A percentile compares a stretch with the other conserved stretches of the same genome.
Conservation (phyloP, 2,797 vertebrate genomes). For the Corythornis leucogaster region DNA sequence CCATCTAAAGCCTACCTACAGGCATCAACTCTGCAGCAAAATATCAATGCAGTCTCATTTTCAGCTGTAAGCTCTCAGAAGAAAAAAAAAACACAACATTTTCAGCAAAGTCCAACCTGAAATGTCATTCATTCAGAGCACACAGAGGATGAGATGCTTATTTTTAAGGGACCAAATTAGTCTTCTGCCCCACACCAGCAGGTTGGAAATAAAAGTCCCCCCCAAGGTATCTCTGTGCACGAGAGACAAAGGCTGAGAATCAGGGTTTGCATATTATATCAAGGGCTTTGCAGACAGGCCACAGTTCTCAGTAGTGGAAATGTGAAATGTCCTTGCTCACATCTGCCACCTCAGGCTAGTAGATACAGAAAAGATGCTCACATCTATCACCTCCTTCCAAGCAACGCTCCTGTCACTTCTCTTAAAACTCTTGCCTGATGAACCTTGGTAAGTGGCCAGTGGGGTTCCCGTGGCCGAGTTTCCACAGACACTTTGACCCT, state of each 20-base stretch:
- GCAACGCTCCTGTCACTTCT: not conserved
- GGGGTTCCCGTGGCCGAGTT: fast-evolving
- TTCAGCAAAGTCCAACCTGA: not conserved
- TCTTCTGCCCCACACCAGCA: not conserved
- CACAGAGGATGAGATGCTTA: not conserved
- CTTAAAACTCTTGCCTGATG: not conserved
- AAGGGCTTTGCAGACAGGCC: not conserved
- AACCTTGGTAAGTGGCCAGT: not conserved
- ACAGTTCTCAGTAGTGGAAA: not conserved
- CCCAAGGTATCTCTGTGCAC: not conserved
- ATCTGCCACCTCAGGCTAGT: not conserved
- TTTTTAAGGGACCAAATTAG: not conserved
- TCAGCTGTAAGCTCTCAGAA: not conserved
- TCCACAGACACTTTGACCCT: fast-evolving
- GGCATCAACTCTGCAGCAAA: slow-evolving; percentile 64
- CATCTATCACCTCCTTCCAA: not conserved
- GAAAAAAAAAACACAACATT: not conserved
- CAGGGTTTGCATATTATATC: not conserved
- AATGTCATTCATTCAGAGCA: not conserved
- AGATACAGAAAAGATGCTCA: not conserved
- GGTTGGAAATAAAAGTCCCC: not conserved
- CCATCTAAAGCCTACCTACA: slow-evolving; percentile 68
- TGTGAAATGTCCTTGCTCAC: not conserved
- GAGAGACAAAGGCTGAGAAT: not conserved
- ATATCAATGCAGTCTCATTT: slow-evolving; percentile 12